Evolutionary conservation across 2,888 invertebrate genomes (phyloP), one percentile per base, ranked within the genome.

Genomic region (Chrysopilus asiliformis): DNA sequence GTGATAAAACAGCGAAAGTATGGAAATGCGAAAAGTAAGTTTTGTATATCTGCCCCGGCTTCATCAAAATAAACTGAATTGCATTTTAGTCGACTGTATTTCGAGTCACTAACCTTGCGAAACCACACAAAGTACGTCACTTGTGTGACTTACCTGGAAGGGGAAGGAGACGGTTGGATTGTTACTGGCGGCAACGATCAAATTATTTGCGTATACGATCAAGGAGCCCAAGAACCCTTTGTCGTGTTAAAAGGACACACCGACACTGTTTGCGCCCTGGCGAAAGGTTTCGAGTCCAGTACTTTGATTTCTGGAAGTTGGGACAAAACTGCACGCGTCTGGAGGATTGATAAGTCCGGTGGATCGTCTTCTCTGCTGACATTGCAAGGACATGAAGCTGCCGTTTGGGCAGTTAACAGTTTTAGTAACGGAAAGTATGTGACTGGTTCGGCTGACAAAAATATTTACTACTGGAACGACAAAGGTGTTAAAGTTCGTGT

Each of bases 361-460:
- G 60, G 72, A 2, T 61, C 69, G 18, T 64, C 70, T 34, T 54
- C 67, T 17, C 56, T 74, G 27, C 55, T 71, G 40, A 72, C 74
- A 1, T 65, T 83, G 7, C 65, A 68, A 41, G 83, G 82, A 0
- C 86, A 86, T 50, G 68, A 73, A 44, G 81, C 83, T 10, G 87
- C 95, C 1, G 83, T 97, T 5, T 97, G 95, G 95, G 74, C 76
- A 68, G 41, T 79, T 72, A 55, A 64, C 73, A 43, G 62, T 36
- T 43, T 65, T 15, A 70, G 69, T 43, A 64, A 65, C 2, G 65
- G 62, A 18, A 53, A 56, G 35, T 57, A 56, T 39, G 71, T 87
- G 2, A 93, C 94, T 10, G 95, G 83, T 1, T 87, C 89, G 0
- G 97, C 95, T 12, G 97, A 98, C 63, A 89, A 86, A 63, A 76